phyloP scores from a whole-genome alignment of 2,888 invertebrate genomes.

The Himalopsyche kuldschensis region DNA sequence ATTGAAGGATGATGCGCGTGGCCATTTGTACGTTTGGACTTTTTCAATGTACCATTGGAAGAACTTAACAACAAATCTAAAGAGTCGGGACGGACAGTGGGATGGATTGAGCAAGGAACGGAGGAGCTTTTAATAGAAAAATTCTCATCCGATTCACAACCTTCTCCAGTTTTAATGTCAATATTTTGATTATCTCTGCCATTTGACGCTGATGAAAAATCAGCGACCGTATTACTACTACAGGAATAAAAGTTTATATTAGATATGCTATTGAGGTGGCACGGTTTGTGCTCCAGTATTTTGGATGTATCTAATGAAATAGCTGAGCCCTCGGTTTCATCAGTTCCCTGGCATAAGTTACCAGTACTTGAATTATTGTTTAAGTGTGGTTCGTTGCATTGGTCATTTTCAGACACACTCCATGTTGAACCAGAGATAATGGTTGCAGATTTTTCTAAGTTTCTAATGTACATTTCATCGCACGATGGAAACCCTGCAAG shows the following conservation, averaged over 20 bases:
- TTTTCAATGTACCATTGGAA: conserved; percentile 9
- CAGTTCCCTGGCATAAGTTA: background rate
- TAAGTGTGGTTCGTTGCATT: background rate
- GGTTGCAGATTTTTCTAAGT: conserved; percentile 12
- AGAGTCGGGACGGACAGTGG: conserved; percentile 29
- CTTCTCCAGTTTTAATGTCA: background rate
- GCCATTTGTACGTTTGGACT: background rate
- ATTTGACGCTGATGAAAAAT: conserved; percentile 23
- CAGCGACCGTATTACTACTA: conserved; percentile 33
- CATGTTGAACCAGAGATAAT: conserved; percentile 23
- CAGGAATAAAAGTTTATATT: conserved; percentile 20
- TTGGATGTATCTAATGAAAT: background rate
- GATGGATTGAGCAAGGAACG: conserved; percentile 10
- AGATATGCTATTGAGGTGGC: background rate
- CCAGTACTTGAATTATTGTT: background rate
- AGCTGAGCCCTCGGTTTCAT: background rate
- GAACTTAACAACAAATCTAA: background rate
- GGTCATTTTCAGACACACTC: conserved; percentile 17
- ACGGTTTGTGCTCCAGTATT: background rate
- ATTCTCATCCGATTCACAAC: background rate
- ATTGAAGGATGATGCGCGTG: conserved; percentile 28
- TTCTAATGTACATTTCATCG: background rate
- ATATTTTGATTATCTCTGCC: background rate
- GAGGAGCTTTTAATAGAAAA: conserved; percentile 15
- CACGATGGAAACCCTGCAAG: background rate